Evolutionary conservation across 1,140 invertebrate genomes (phyloP), one percentile per base, ranked within the genome.

Genomic region (Dysdera silvatica): DNA sequence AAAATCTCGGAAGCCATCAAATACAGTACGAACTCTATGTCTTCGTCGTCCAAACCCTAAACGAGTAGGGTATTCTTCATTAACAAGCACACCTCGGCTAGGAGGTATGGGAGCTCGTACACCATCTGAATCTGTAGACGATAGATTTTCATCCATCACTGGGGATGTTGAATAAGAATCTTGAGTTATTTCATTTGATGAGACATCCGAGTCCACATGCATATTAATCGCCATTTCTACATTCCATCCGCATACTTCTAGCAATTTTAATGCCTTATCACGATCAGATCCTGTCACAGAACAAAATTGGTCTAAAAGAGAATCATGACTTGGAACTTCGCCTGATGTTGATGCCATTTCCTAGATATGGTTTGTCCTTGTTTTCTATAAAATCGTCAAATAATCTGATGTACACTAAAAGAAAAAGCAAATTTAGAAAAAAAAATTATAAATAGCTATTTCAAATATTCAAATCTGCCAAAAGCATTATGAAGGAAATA

Each of bases 1-100:
- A 73, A 85, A 85, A 76, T 85, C 82, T 61, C 83, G 71, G 69
- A 85, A 85, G 65, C 80, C 80, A 74, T 86, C 83, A 74, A 85
- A 86, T 16, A 84, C 81, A 55, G 79, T 82, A 67, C 78, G 77
- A 57, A 75, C 69, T 66, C 79, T 73, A 48, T 75, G 65, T 71
- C 78, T 72, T 67, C 76, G 61, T 71, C 57, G 24, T 49, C 41
- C 33, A 2, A 40, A 32, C 29, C 33, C 57, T 45, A 62, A 63
- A 32, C 53, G 45, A 62, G 26, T 59, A 66, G 31, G 32, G 51
- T 61, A 48, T 66, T 71, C 60, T 67, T 80, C 77, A 69, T 82
- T 78, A 2, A 84, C 76, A 24, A 83, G 69, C 35, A 83, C 78
- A 73, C 84, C 84, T 67, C 80, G 79, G 35, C 77, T 82, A 20